phyloP scores from a whole-genome alignment of 1,140 invertebrate species.

The Melipona quadrifasciata region DNA sequence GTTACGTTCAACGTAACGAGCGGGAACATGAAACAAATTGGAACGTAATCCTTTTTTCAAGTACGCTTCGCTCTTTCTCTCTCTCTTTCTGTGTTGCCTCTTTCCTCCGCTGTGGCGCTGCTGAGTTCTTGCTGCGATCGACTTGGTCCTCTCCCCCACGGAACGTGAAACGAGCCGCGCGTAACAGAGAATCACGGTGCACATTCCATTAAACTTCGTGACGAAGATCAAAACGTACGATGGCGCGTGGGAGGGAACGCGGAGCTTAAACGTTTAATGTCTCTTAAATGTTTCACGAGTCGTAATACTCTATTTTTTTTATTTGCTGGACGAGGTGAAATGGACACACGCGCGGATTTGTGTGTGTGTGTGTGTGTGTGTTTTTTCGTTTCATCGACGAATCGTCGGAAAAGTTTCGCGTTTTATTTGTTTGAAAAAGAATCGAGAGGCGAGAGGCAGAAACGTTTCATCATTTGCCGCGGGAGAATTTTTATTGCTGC shows the following conservation, averaged over 20 bases:
- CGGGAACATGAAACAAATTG: slow-evolving; percentile 46
- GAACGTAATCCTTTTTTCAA: slow-evolving; percentile 49
- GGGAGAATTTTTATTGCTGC: no score
- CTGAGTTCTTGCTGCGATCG: slow-evolving; percentile 17
- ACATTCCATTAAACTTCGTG: slow-evolving; percentile 42
- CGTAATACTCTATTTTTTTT: neutral
- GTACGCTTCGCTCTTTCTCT: neutral
- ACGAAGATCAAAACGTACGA: slow-evolving; percentile 44
- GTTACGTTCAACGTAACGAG: slow-evolving; percentile 34
- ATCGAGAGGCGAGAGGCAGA: no score
- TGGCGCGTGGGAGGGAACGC: neutral
- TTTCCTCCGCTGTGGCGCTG: neutral
- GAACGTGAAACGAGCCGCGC: slow-evolving; percentile 1
- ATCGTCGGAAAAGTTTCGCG: no score
- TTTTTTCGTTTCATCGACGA: no score
- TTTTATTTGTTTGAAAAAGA: no score
- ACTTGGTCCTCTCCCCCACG: neutral
- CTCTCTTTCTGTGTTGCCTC: neutral
- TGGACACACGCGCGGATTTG: neutral
- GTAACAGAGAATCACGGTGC: slow-evolving; percentile 37
- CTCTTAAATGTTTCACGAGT: slow-evolving; percentile 25
- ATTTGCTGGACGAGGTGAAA: neutral
- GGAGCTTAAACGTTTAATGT: slow-evolving; percentile 34
- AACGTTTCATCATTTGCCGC: no score
- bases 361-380: no score